Evolutionary conservation across 53 echinoderm and acorn worm genomes (phyloP).

Genomic region (Echinarachnius parma): DNA sequence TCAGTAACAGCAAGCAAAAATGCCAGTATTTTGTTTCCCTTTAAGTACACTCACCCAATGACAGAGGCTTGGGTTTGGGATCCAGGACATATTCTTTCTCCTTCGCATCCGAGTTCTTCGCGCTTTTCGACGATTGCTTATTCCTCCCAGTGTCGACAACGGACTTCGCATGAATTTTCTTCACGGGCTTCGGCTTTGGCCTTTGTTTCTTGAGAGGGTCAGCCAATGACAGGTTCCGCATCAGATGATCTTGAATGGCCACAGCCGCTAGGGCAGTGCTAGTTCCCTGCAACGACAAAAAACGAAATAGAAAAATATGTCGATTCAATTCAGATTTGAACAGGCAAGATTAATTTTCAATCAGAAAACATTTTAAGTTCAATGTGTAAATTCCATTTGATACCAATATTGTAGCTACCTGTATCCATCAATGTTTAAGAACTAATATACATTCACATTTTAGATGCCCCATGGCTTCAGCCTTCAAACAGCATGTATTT

Average conservation of each 20-base stretch:
- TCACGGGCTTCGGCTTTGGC: slow-evolving; percentile 42
- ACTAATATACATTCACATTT: too few species aligned
- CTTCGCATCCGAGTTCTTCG: not conserved
- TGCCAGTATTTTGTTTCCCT: too few species aligned
- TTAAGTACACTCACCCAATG: slow-evolving; percentile 52
- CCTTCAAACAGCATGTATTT: too few species aligned
- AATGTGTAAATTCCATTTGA: too few species aligned
- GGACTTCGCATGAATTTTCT: slow-evolving; percentile 58
- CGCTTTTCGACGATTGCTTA: not conserved
- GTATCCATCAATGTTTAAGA: too few species aligned
- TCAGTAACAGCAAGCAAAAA: too few species aligned
- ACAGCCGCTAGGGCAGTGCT: slow-evolving; percentile 79
- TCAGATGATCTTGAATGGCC: slow-evolving; percentile 87
- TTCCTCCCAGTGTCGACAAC: slow-evolving; percentile 72
- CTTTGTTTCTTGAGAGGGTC: slow-evolving; percentile 56
- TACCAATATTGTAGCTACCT: too few species aligned
- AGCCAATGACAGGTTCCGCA: slow-evolving; percentile 68
- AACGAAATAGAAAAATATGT: too few species aligned
- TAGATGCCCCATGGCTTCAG: too few species aligned
- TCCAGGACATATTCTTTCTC: slow-evolving; percentile 81
- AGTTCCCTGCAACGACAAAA: slow-evolving; percentile 15
- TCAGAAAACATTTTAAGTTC: too few species aligned
- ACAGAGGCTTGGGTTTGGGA: slow-evolving; percentile 58
- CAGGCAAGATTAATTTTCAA: too few species aligned
- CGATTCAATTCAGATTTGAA: too few species aligned